Conservation (phyloP, 2,888 invertebrate species). For the Ceriagrion tenellum region DNA sequence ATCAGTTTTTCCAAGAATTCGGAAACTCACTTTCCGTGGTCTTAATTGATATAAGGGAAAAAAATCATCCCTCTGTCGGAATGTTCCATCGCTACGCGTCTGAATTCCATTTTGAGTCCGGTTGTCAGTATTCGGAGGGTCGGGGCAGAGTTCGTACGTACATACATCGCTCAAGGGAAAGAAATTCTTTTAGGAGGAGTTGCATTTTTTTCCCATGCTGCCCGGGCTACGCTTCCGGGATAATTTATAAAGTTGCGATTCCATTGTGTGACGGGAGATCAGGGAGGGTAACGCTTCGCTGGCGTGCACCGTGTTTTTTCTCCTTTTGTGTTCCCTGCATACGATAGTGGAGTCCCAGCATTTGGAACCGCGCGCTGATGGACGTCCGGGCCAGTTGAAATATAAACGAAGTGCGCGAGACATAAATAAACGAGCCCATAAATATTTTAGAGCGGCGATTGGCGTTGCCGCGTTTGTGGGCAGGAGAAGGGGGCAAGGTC, state of each 20-base stretch:
- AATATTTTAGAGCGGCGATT: not conserved
- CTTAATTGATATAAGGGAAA: not conserved
- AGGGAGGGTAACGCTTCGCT: not conserved
- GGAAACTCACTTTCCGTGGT: not conserved
- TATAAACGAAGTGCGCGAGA: not conserved
- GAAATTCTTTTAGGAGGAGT: not conserved
- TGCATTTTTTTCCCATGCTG: not conserved
- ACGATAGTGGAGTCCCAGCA: not conserved
- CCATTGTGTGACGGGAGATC: not conserved
- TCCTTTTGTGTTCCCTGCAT: not conserved
- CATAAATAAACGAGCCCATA: not conserved
- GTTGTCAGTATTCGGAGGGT: not conserved
- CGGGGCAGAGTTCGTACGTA: not conserved
- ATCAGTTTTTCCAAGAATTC: not conserved
- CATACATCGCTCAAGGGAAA: not conserved
- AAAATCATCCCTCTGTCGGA: not conserved
- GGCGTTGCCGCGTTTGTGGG: not conserved
- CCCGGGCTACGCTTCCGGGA: not conserved
- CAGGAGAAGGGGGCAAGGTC: not conserved
- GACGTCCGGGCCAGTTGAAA: not conserved
- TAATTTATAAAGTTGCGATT: not conserved
- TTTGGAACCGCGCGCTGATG: not conserved
- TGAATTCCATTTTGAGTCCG: not conserved
- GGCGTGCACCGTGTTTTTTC: not conserved
- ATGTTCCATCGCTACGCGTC: not conserved